Evolutionary conservation across 1,140 invertebrate genomes (phyloP).

Genomic region (Pissodes strobi): DNA sequence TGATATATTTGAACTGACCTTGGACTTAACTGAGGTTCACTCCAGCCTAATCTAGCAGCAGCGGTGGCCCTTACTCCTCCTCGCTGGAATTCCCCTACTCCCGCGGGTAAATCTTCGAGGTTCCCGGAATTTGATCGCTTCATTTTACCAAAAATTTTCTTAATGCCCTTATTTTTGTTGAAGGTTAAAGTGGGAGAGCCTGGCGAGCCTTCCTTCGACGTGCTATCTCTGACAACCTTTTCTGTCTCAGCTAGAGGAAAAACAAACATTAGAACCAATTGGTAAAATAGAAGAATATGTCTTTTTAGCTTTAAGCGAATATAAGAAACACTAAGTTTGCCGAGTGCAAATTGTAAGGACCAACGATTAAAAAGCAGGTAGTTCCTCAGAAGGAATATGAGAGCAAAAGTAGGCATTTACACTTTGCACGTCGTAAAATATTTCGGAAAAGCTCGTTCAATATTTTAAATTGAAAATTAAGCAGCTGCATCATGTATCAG

Average conservation of each 20-base stretch:
- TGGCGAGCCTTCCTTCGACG: slow-evolving; percentile 50
- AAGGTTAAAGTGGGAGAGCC: slow-evolving; percentile 64
- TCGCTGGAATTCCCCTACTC: slow-evolving; percentile 68
- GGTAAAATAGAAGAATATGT: no score
- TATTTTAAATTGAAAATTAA: no score
- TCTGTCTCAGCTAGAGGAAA: slow-evolving; percentile 68
- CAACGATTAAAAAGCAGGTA: no score
- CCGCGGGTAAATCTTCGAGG: slow-evolving; percentile 65
- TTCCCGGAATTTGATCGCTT: slow-evolving; percentile 74
- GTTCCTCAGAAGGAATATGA: no score
- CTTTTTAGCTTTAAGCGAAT: no score
- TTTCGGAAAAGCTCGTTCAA: no score
- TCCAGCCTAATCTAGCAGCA: slow-evolving; percentile 75
- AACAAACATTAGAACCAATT: no score
- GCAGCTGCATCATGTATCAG: no score
- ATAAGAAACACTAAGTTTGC: no score
- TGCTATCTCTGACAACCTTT: slow-evolving; percentile 62
- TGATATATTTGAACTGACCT: slow-evolving; percentile 28
- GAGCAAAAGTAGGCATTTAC: no score
- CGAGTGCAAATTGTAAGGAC: no score
- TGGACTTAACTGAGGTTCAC: slow-evolving; percentile 50
- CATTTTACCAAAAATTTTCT: slow-evolving; percentile 72
- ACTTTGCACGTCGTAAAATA: no score
- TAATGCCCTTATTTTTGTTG: slow-evolving; percentile 62
- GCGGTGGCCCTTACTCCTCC: slow-evolving; percentile 78